Percentiles rank a stretch among this genome's conserved stretches.
phyloP scores from a whole-genome alignment of 2,888 invertebrate genomes.

The Diogma glabrata region DNA sequence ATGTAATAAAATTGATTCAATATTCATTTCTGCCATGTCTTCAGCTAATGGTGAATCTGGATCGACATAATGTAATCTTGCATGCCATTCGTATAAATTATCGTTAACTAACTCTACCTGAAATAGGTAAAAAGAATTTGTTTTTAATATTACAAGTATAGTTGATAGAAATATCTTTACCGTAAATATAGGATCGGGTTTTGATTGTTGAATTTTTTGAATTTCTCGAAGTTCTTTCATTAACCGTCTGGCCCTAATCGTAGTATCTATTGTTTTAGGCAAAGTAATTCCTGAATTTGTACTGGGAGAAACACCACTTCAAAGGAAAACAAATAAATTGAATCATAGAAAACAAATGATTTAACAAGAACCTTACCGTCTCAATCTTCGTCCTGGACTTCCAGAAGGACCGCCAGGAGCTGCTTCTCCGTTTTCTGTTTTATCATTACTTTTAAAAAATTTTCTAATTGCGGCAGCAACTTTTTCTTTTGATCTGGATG shows the following conservation, averaged over 20 bases:
- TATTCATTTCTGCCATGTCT: conserved; percentile 66
- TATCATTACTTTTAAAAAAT: conserved; percentile 61
- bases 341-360: background rate
- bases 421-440: conserved; percentile 49
- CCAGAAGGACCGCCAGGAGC: conserved; percentile 42
- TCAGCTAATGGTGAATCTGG: conserved; percentile 71
- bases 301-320: conserved; percentile 33
- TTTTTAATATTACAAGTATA: too few species aligned
- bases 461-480: conserved; percentile 69
- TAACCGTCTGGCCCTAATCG: conserved; percentile 61
- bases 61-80: conserved; percentile 68
- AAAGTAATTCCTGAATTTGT: conserved; percentile 38
- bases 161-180: conserved; percentile 38
- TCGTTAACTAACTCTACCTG: conserved; percentile 73
- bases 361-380: conserved; percentile 18
- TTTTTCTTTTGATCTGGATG: conserved; percentile 69
- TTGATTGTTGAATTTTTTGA: conserved; percentile 56
- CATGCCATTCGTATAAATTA: conserved; percentile 81
- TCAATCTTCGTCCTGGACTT: conserved; percentile 44
- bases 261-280: conserved; percentile 44
- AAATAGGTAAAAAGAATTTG: conserved; percentile 11
- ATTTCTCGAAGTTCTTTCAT: conserved; percentile 81
- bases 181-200: conserved; percentile 63
- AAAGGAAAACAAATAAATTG: conserved; percentile 7
- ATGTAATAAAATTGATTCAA: conserved; percentile 64